Evolutionary conservation across 2,888 invertebrate species (phyloP), one percentile per base, ranked within the genome.

Genomic region (Microctonus brassicae): DNA sequence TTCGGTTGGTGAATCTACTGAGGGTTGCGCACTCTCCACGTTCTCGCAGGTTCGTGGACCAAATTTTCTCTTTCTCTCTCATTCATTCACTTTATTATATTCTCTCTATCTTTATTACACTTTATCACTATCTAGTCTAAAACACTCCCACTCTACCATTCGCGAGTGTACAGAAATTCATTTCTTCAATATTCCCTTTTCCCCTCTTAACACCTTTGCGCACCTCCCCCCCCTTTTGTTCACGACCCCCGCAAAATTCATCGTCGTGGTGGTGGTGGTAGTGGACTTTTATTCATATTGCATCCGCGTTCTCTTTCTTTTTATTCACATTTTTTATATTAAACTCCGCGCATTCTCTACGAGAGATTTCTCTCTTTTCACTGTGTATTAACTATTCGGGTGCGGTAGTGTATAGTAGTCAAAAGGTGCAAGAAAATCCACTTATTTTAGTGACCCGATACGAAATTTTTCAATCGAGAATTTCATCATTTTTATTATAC

Each of bases 1-100:
- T 76, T 76, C 77, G 75, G 73, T 74, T 75, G 76, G 76, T 71
- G 75, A 75, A 75, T 74, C 77, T 72, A 75, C 76, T 75, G 73
- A 73, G 75, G 68, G 66, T 63, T 62, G 71, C 67, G 67, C 70
- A 39, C 69, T 34, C 20, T 34, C 47, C 47, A 58, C 17, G 20
- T 33, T 33, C 17, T 58, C 52, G 17, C 62, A 72, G 63, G 63
- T 72, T 72, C 67, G 58, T 72, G 60, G 33, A 17, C 42, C 62
- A 58, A 47, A n/a, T 17, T 39, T 33, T 24, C 52, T 33, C 53
- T 42, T 26, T 52, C n/a, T 22, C 67, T 55, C 67, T 62, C n/a
- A n/a, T n/a, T n/a, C n/a, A n/a, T n/a, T n/a, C n/a, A n/a, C n/a
- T n/a, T n/a, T n/a, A n/a, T n/a, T n/a, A n/a, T n/a, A n/a, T n/a